Evolutionary conservation across 2,113 vertebrate genomes (phyloP), one percentile per base, ranked within the genome.

Genomic region (Beaufortia kweichowensis): DNA sequence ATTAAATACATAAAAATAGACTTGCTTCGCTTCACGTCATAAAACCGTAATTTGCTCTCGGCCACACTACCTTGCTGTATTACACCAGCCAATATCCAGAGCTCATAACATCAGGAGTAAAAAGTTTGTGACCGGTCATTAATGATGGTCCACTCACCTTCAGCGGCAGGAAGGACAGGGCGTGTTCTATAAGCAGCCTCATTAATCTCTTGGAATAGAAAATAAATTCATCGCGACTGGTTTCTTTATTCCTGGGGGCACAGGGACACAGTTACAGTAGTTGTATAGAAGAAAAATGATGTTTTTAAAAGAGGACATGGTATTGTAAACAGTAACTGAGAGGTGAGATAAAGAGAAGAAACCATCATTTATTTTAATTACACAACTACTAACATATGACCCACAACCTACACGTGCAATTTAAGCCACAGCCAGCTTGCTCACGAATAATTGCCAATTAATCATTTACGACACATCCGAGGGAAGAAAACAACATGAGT

Each of bases 181-280:
- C 95, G 0, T 95, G 94, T 69, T 96, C 95, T 0, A 96, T 96
- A 33, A 96, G 86, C 2, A 96, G 92, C 78, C 95, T 88, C 95
- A 96, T 96, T 84, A 96, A 89, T 83, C 95, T 93, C 90, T 96
- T 96, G 57, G 95, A 96, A 89, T 96, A 96, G 88, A 96, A 96
- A 86, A 96, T 96, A 78, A 96, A 96, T 81, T 96, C 95, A 0
- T 96, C 95, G 59, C 95, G 89, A 86, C 93, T 95, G 0, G 95
- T 96, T 73, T 96, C 95, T 83, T 93, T 96, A 89, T 96, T 96
- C 89, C 95, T 96, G 84, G 19, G 29, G 57, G 57, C 56, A 72
- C 11, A 57, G 6, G 64, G 41, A 23, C 19, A 61, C 23, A 53
- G 29, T 71, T 12, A n/a, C n/a, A n/a, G n/a, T n/a, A 81, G 19